Evolutionary conservation across 1,140 invertebrate genomes (phyloP).

Genomic region (Catajapyx aquilonaris): DNA sequence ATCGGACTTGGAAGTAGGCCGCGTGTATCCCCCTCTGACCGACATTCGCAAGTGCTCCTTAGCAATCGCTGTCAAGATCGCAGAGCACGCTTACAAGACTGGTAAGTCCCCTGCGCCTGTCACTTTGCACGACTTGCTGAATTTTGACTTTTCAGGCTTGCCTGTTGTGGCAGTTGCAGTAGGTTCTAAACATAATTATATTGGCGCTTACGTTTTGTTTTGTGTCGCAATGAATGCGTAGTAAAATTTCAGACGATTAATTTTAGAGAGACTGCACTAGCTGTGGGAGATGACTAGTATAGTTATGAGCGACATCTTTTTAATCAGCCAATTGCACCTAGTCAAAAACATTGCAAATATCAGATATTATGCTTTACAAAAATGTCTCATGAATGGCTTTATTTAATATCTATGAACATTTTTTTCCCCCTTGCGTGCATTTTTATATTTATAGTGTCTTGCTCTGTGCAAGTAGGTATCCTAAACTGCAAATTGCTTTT

Average conservation of each 20-base stretch:
- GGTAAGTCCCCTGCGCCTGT: too few species aligned
- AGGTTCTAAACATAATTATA: neutral
- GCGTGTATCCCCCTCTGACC: constrained; percentile 53
- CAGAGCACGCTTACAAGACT: constrained; percentile 42
- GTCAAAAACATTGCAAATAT: too few species aligned
- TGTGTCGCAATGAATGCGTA: neutral
- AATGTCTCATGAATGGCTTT: too few species aligned
- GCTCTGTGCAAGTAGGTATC: too few species aligned
- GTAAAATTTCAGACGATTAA: neutral
- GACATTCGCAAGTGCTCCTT: constrained; percentile 48
- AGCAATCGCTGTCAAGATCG: constrained; percentile 43
- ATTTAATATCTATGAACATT: too few species aligned
- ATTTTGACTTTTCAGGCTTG: neutral
- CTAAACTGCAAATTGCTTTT: too few species aligned
- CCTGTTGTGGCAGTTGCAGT: neutral
- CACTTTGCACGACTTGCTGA: neutral
- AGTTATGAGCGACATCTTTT: too few species aligned
- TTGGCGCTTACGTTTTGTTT: neutral
- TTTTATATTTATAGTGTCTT: too few species aligned
- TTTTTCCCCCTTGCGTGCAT: too few species aligned
- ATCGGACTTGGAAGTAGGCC: constrained; percentile 41
- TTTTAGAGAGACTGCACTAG: neutral
- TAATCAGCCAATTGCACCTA: too few species aligned
- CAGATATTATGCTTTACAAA: too few species aligned
- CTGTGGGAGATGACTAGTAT: too few species aligned